Percentiles rank a stretch among this genome's conserved stretches.
phyloP scores from a whole-genome alignment of 2,888 invertebrate species.

The Brachypalpus laphriformis region DNA sequence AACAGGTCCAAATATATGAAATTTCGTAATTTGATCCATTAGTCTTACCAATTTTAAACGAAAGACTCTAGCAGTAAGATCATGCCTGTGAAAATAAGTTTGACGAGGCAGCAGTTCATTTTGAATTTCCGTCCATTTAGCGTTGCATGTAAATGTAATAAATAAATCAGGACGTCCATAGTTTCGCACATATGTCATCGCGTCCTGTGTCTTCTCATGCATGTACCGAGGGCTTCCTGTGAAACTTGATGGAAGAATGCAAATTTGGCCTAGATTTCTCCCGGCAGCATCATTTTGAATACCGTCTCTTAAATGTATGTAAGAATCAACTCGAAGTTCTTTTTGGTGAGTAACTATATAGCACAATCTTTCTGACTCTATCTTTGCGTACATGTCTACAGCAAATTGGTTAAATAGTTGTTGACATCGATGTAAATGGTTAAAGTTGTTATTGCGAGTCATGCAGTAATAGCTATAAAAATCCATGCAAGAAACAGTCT shows the following conservation, averaged over 20 bases:
- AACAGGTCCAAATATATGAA: neutral
- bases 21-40: neutral
- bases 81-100: neutral
- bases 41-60: neutral
- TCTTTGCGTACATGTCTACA: neutral
- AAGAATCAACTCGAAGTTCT: neutral
- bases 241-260: neutral
- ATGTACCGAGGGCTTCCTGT: neutral
- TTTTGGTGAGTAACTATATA: neutral
- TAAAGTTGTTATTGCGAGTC: neutral
- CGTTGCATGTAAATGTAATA: constrained; percentile 30
- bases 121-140: constrained; percentile 11
- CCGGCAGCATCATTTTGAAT: neutral
- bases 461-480: neutral
- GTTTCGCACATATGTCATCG: neutral
- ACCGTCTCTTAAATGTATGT: neutral
- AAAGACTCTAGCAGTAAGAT: neutral
- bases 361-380: neutral
- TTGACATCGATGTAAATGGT: neutral
- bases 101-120: neutral
- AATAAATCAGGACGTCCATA: constrained; percentile 75
- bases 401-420: neutral
- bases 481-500: neutral
- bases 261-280: neutral
- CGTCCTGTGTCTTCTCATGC: neutral